phyloP scores from a whole-genome alignment of 2,888 invertebrate genomes.

The Euspilapteryx auroguttella region DNA sequence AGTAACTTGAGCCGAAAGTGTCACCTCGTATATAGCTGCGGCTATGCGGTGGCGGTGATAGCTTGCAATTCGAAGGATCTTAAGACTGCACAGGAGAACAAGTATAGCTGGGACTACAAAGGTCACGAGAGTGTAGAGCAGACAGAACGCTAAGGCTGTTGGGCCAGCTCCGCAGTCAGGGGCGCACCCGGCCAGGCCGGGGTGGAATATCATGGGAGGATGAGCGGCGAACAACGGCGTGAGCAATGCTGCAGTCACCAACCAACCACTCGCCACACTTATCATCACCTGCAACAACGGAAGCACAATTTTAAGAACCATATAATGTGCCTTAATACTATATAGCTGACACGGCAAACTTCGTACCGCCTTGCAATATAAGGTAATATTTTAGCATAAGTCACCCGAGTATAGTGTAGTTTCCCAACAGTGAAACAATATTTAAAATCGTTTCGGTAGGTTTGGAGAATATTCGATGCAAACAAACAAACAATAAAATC shows the following conservation, averaged over 20 bases:
- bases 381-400: no score
- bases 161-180: conserved; percentile 68
- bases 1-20: conserved; percentile 80
- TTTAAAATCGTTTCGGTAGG: no score
- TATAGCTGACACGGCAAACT: no score
- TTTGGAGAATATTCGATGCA: no score
- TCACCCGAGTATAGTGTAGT: no score
- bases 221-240: conserved; percentile 64
- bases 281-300: conserved; percentile 54
- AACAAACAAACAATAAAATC: no score
- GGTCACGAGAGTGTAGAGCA: conserved; percentile 66
- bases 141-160: conserved; percentile 65
- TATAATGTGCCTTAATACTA: no score
- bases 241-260: conserved; percentile 63
- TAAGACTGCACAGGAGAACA: conserved; percentile 72
- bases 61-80: conserved; percentile 67
- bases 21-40: conserved; percentile 83
- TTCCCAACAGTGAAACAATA: no score
- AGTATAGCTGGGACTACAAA: conserved; percentile 68
- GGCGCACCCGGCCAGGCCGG: conserved; percentile 65
- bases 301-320: conserved; percentile 7
- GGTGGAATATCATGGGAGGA: conserved; percentile 42
- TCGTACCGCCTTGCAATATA: no score
- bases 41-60: conserved; percentile 84
- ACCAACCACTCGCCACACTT: conserved; percentile 71